Conservation (phyloP, 2,888 invertebrate species). For the Seladonia tumulorum region DNA sequence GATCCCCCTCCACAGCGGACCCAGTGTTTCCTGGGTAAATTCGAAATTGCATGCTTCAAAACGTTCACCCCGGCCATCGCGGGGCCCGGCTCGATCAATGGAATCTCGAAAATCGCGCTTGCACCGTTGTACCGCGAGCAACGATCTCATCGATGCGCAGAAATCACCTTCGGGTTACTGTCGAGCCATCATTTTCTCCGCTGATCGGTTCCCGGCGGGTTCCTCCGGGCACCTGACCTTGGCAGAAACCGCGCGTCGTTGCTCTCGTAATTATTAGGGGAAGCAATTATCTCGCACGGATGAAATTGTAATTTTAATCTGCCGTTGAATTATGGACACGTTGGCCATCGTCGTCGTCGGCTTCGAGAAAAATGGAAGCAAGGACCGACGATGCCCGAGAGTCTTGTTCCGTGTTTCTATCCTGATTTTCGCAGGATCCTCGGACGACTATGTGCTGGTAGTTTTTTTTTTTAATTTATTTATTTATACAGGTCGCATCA, state of each 20-base stretch:
- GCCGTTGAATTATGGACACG: neutral
- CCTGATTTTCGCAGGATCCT: neutral
- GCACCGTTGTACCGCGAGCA: neutral
- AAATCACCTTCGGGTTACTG: neutral
- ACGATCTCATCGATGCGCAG: neutral
- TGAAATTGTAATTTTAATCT: neutral
- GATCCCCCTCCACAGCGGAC: neutral
- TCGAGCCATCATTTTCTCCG: slow-evolving; percentile 20
- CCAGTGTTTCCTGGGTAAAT: slow-evolving; percentile 32
- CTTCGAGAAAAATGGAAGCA: neutral
- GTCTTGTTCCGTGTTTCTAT: neutral
- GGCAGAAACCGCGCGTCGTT: neutral
- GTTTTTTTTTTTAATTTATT: no score
- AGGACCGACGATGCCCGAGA: neutral
- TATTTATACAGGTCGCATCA: no score
- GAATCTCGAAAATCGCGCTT: slow-evolving; percentile 21
- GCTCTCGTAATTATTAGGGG: slow-evolving; percentile 11
- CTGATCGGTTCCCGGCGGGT: neutral
- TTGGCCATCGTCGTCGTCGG: neutral
- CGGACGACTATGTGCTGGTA: slow-evolving; percentile 10
- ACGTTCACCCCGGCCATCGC: slow-evolving; percentile 9
- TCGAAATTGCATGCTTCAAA: slow-evolving; percentile 40
- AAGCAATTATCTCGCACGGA: slow-evolving; percentile 8
- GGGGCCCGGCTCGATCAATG: neutral
- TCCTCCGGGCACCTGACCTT: neutral